These are phyloP conservation scores for Temnothorax rugatulus DNA, from an alignment of 2,888 invertebrate species.

Conservation along the genomic window DNA sequence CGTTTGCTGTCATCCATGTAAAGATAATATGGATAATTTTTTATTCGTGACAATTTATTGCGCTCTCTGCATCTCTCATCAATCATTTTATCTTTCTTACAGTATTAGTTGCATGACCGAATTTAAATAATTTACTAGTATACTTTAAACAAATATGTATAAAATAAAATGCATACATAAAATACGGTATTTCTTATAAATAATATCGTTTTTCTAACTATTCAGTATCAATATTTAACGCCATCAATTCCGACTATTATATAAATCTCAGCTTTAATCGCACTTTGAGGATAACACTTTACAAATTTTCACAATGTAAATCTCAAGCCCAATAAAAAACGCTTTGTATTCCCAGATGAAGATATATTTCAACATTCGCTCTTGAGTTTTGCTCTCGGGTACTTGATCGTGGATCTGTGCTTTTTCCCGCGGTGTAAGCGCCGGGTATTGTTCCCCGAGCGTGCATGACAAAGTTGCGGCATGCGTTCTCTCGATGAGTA, in stretches of 20 bases:
- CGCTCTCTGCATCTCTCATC: neutral
- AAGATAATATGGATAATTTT: neutral
- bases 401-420: conserved; percentile 35
- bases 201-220: neutral
- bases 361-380: conserved; percentile 46
- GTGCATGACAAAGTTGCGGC: conserved; percentile 65
- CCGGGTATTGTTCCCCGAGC: conserved; percentile 58
- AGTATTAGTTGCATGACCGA: neutral
- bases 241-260: neutral
- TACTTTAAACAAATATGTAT: neutral
- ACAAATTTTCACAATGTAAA: conserved; percentile 14
- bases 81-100: neutral
- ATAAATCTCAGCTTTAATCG: neutral
- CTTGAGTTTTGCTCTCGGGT: conserved; percentile 29
- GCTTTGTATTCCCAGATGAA: neutral
- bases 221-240: neutral
- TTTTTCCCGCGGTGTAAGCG: conserved; percentile 24
- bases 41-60: neutral
- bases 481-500: conserved; percentile 56
- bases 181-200: neutral
- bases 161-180: neutral
- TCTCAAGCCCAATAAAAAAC: conserved; percentile 16
- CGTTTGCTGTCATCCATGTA: neutral
- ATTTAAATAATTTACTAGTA: neutral
- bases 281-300: neutral